Evolutionary conservation across 2,797 vertebrate genomes (phyloP).

Genomic region (Podargus strigoides): DNA sequence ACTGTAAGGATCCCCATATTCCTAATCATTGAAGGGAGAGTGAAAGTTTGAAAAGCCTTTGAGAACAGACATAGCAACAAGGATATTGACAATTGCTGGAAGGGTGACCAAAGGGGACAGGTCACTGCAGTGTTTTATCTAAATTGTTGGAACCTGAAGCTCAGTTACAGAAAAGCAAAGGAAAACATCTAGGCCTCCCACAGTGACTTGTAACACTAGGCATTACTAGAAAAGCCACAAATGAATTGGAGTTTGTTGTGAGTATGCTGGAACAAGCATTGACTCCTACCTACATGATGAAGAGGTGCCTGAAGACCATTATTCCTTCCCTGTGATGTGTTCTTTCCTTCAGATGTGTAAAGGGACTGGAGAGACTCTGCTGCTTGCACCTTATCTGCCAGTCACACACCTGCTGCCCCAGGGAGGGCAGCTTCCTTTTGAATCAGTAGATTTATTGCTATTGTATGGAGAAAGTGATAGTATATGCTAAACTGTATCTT

Average conservation of each 20-base stretch:
- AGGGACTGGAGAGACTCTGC: neutral
- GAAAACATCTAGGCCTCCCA: neutral
- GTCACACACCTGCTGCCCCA: rapidly evolving
- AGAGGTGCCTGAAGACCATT: neutral
- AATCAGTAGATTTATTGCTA: neutral
- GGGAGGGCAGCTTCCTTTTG: neutral
- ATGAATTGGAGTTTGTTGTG: neutral
- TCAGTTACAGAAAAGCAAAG: neutral
- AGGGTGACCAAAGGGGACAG: neutral
- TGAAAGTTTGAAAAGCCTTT: neutral
- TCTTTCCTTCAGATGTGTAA: neutral
- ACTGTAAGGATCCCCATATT: neutral
- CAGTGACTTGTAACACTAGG: neutral
- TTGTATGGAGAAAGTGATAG: neutral
- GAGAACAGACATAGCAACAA: neutral
- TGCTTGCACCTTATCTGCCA: rapidly evolving
- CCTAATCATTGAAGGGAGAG: neutral
- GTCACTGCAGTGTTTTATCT: neutral
- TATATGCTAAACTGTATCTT: neutral
- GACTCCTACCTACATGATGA: neutral
- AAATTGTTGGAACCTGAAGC: neutral
- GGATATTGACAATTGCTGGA: neutral
- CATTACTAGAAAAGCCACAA: neutral
- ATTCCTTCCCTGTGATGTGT: neutral
- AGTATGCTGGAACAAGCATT: neutral